phyloP scores from a whole-genome alignment of 2,797 vertebrate species.

The Phataginus tetradactyla region DNA sequence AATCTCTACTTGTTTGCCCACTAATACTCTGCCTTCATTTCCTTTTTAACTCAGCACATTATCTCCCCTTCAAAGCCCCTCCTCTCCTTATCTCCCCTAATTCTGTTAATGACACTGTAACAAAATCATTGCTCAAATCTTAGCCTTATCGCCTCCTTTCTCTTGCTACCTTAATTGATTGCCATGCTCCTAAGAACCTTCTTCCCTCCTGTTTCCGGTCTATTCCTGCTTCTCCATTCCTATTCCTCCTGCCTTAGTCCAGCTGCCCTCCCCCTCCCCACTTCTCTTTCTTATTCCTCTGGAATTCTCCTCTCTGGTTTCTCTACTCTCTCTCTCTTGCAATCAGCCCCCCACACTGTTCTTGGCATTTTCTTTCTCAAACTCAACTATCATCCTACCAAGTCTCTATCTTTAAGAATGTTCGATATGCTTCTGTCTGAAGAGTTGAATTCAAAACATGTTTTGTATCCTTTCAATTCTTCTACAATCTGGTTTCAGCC shows the following conservation, averaged over 20 bases:
- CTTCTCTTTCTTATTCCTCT: accelerated
- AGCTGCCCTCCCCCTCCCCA: no score
- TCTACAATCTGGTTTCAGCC: background rate
- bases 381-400: background rate
- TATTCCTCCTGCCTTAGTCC: background rate
- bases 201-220: background rate
- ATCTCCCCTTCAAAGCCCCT: background rate
- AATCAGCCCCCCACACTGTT: background rate
- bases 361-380: background rate
- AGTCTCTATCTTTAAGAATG: background rate
- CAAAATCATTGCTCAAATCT: background rate
- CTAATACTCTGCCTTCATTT: background rate
- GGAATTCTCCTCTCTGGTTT: background rate
- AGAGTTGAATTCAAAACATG: background rate
- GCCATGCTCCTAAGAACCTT: background rate
- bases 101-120: background rate
- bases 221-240: background rate
- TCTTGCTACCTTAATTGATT: background rate
- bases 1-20: background rate
- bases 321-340: background rate
- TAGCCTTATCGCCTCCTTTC: background rate
- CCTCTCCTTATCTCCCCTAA: background rate
- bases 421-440: background rate
- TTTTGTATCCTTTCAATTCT: background rate
- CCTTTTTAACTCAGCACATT: background rate